These are phyloP conservation scores for Lasiurus borealis DNA, from an alignment of 2,113 vertebrate species.

Conservation along the genomic window DNA sequence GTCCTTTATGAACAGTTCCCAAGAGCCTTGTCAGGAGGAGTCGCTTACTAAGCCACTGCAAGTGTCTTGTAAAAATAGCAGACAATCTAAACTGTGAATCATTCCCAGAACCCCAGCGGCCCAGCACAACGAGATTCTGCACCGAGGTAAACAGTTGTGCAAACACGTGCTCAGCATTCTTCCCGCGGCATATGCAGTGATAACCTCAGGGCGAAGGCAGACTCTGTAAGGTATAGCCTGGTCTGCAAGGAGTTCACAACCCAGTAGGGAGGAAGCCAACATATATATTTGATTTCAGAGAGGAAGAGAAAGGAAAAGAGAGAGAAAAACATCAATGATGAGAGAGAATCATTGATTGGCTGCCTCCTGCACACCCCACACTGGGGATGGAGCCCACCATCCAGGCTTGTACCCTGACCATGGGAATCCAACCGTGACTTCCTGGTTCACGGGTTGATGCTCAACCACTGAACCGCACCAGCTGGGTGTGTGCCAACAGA, in stretches of 20 bases:
- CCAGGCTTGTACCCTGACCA: no score
- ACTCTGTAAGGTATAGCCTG: background rate
- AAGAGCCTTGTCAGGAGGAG: slow-evolving; percentile 60
- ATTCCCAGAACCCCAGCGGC: background rate
- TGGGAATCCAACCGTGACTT: no score
- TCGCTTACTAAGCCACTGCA: slow-evolving; percentile 64
- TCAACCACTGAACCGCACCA: no score
- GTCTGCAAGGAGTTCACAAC: slow-evolving; percentile 18
- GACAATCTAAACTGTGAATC: slow-evolving; percentile 56
- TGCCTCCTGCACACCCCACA: no score
- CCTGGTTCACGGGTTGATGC: no score
- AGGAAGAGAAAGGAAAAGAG: no score
- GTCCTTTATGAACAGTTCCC: slow-evolving; percentile 63
- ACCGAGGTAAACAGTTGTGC: background rate
- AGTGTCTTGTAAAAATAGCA: slow-evolving; percentile 64
- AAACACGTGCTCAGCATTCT: background rate
- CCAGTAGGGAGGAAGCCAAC: background rate
- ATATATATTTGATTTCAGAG: no score
- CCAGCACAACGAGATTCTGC: background rate
- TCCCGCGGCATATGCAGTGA: background rate
- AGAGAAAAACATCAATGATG: no score
- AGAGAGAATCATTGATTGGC: no score
- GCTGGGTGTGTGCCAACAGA: background rate
- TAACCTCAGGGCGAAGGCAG: background rate
- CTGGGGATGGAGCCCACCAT: no score